A percentile compares a stretch with the other conserved stretches of the same genome.
Evolutionary conservation across 2,113 vertebrate genomes (phyloP).

Genomic region (Phodopus roborovskii): DNA sequence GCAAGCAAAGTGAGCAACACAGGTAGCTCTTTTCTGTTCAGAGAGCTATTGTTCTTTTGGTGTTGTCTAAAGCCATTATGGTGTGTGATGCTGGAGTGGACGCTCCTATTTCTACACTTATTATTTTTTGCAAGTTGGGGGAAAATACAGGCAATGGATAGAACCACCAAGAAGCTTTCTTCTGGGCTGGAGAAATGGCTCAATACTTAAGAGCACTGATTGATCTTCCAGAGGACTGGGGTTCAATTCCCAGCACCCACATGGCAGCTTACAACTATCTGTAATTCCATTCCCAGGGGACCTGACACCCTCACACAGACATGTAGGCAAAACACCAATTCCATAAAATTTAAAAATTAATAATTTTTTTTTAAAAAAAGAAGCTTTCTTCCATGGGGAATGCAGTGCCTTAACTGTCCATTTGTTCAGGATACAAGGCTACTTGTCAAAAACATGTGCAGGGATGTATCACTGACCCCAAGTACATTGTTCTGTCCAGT

Average conservation of each 20-base stretch:
- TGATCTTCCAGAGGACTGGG: too few species aligned
- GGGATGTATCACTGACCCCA: neutral
- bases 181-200: neutral
- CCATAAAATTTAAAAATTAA: too few species aligned
- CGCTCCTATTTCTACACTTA: neutral
- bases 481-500: neutral
- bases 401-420: neutral
- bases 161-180: neutral
- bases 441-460: neutral
- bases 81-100: too few species aligned
- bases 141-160: neutral
- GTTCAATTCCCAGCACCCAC: too few species aligned
- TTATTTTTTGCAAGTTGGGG: neutral
- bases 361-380: too few species aligned
- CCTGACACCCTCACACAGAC: too few species aligned
- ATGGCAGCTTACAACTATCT: too few species aligned
- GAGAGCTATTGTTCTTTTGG: neutral
- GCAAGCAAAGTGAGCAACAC: neutral
- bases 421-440: neutral
- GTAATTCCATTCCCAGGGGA: too few species aligned
- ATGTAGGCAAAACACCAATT: too few species aligned
- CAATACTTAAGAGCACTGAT: too few species aligned
- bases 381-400: neutral
- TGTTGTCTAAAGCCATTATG: neutral
- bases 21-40: neutral